A percentile compares a stretch with the other conserved stretches of the same genome.
phyloP scores from a whole-genome alignment of 2,113 vertebrate species.

The Anhinga anhinga region DNA sequence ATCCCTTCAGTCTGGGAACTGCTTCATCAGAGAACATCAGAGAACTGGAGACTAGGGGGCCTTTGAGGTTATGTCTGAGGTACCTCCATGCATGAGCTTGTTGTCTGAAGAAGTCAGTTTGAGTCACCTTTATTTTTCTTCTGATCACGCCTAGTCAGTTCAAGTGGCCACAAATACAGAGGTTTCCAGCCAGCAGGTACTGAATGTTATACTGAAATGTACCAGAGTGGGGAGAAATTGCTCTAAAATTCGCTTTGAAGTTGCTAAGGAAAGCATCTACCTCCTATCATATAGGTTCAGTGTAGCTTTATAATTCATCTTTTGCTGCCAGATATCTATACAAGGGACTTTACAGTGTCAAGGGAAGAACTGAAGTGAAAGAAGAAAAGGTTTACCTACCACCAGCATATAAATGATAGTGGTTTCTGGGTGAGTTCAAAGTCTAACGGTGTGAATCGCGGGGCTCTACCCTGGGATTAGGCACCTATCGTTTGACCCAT shows the following conservation, averaged over 20 bases:
- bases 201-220: not conserved
- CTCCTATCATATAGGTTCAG: not conserved
- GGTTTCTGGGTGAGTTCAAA: not conserved
- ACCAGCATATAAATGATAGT: not conserved
- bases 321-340: not conserved
- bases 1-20: not conserved
- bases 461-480: not conserved
- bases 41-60: not conserved
- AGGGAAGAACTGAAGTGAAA: not conserved
- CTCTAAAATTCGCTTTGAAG: conserved; percentile 8
- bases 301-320: not conserved
- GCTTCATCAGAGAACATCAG: not conserved
- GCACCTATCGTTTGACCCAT: not conserved
- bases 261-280: conserved; percentile 7
- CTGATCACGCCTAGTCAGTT: not conserved
- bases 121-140: not conserved
- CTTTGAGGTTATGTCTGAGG: not conserved
- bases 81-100: not conserved
- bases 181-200: not conserved
- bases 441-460: not conserved
- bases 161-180: not conserved
- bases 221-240: conserved; percentile 45
- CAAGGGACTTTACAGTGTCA: not conserved
- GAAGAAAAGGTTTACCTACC: not conserved
- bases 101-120: not conserved